Percentiles rank a stretch among this genome's conserved stretches.
These are phyloP conservation scores for Diabrotica virgifera DNA, from an alignment of 1,140 invertebrate species.

Conservation along the genomic window DNA sequence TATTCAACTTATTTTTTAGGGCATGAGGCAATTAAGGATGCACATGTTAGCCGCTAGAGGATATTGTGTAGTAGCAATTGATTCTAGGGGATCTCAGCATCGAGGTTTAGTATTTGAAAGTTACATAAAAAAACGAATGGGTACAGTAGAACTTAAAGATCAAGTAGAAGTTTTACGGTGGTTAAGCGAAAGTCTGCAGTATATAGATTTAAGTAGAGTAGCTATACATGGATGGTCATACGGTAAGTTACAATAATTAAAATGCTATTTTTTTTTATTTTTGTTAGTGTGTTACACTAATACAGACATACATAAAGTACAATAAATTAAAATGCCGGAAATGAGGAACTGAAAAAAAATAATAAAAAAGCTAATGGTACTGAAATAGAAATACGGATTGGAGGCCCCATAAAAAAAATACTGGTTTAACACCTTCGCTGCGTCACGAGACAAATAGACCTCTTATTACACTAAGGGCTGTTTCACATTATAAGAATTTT, in stretches of 20 bases:
- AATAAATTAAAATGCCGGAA: too few species aligned
- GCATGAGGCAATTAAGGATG: constrained; percentile 85
- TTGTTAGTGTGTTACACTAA: too few species aligned
- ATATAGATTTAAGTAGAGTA: constrained; percentile 88
- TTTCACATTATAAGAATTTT: too few species aligned
- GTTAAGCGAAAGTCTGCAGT: constrained; percentile 79
- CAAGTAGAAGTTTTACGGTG: constrained; percentile 92
- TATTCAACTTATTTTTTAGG: constrained; percentile 53
- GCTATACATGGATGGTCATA: constrained; percentile 99
- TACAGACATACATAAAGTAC: too few species aligned
- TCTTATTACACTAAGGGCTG: too few species aligned
- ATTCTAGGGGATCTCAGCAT: constrained; percentile 92
- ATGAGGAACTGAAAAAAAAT: too few species aligned
- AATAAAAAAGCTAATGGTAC: too few species aligned
- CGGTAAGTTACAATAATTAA: constrained; percentile 54
- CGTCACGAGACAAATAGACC: too few species aligned
- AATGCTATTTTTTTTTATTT: too few species aligned
- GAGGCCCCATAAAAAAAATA: too few species aligned
- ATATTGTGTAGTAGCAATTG: constrained; percentile 93
- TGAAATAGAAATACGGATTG: too few species aligned
- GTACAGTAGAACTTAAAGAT: constrained; percentile 92
- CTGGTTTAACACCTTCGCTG: too few species aligned
- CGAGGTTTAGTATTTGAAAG: constrained; percentile 89
- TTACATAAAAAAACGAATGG: constrained; percentile 84
- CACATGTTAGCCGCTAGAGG: constrained; percentile 95